Evolutionary conservation across 2,113 vertebrate genomes (phyloP), one percentile per base, ranked within the genome.

Genomic region (Anser cygnoides): DNA sequence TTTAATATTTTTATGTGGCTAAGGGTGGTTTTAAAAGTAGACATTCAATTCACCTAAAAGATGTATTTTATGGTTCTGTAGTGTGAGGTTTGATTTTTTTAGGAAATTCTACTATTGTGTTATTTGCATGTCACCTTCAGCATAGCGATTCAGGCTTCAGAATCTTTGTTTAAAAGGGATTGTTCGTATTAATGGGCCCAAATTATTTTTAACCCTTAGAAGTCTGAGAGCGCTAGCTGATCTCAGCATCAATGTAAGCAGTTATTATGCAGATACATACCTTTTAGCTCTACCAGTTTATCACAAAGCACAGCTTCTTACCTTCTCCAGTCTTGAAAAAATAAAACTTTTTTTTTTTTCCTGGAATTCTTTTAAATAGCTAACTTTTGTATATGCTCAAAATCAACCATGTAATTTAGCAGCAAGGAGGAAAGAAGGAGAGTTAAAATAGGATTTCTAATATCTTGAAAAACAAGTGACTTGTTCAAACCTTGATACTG

Each of bases 281-380:
- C 50, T 54, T 92, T 78, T 61, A 66, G 44, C 33, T 91, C 49
- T 72, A 12, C 39, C 31, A 20, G 23, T 91, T 87, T 17, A 8
- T 62, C 26, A 76, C n/a, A 78, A 22, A 14, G 92, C 54, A 62
- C 21, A 62, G 63, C 44, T 95, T 75, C 54, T 89, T 71, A 52
- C 16, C 18, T 66, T 21, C 37, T 91, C 25, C 26, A 58, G 10
- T 76, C 23, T 67, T 85, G 77, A 55, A 91, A 85, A 87, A 91
- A 85, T 31, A 12, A 7, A 7, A 21, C 20, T 4, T 26, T 1
- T 10, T 50, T 50, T 50, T 68, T 67, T 71, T 50, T 23, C 15
- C 70, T 82, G 43, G 31, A 83, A 83, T 91, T 31, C 50, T 49
- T 95, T 76, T 91, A 88, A 87, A 77, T 83, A 85, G 37, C 21